These are phyloP conservation scores for Drosophila quadrilineata DNA, from an alignment of 1,140 invertebrate genomes.

Conservation along the genomic window DNA sequence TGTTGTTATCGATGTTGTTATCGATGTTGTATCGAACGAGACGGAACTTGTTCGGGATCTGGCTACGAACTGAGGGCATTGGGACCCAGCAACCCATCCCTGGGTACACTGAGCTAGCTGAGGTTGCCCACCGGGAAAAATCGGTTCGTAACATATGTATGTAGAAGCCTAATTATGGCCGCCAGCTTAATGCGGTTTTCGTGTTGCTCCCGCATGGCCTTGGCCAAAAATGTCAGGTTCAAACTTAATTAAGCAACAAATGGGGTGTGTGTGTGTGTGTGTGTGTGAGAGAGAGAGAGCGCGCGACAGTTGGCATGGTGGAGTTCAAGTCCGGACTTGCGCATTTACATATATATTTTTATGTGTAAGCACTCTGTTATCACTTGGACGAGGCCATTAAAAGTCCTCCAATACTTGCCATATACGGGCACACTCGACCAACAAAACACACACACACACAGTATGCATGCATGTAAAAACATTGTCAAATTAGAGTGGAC, in stretches of 20 bases:
- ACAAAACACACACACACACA: neutral
- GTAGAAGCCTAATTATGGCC: slow-evolving; percentile 50
- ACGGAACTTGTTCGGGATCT: no score
- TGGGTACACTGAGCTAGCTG: no score
- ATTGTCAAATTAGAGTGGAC: slow-evolving; percentile 24
- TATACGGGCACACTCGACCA: slow-evolving; percentile 31
- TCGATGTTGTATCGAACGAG: no score
- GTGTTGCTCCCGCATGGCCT: slow-evolving; percentile 47
- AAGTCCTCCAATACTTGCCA: slow-evolving; percentile 12
- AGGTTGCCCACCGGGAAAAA: no score
- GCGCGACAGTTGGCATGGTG: neutral
- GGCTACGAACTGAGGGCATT: no score
- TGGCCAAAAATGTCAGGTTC: slow-evolving; percentile 69
- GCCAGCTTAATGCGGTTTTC: slow-evolving; percentile 55
- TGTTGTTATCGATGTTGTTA: no score
- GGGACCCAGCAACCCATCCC: no score
- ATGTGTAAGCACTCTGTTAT: slow-evolving; percentile 57
- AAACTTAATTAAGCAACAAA: slow-evolving; percentile 64
- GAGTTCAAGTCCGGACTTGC: slow-evolving; percentile 11
- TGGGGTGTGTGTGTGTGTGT: no score
- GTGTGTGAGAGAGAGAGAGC: neutral
- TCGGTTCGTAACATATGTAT: no score
- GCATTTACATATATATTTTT: no score
- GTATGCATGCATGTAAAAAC: neutral
- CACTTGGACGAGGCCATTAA: slow-evolving; percentile 52